Evolutionary conservation across 2,888 invertebrate genomes (phyloP), one percentile per base, ranked within the genome.

Genomic region (Argynnis bischoffii): DNA sequence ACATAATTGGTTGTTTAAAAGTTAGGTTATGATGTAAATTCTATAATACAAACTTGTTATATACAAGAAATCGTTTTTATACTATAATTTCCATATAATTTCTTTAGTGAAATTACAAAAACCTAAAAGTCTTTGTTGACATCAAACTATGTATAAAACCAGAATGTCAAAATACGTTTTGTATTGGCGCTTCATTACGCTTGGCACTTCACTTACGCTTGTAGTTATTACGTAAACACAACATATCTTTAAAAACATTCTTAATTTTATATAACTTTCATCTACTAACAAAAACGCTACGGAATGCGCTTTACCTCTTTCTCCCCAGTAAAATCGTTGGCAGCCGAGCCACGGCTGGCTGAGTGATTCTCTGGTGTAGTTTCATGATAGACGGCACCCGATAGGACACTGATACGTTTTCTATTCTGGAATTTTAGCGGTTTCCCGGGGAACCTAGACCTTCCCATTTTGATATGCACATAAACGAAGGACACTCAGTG

Each of bases 371-470:
- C 90, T 81, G 89, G 80, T 85, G 86, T 78, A 84, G 86, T 89
- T 79, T 92, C 91, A 89, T 91, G 88, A 81, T 92, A 92, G 85
- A 93, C 92, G 84, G 94, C 88, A 81, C 94, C 93, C 81, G 95
- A 95, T 88, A 96, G 93, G 86, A 97, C 96, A 93, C 96, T 96
- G 84, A 97, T 95, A 90, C 97, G 95, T 90, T 96, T 96, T 94
- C 96, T 95, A 93, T 96, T 96, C 87, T 96, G 95, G 93, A 96
- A 95, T 94, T 96, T 97, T 80, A 96, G 95, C 88, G 97, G 97
- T 94, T 96, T 97, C 85, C 97, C 97, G 86, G 97, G 97, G 95
- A 97, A 97, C 94, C 95, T 95, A 90, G 95, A 95, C 93, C 95
- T 95, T 93, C 95, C 95, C 96, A 96, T 96, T 93, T 93, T 94